Evolutionary conservation across 2,113 vertebrate genomes (phyloP).

Genomic region (Poicephalus meyeri): DNA sequence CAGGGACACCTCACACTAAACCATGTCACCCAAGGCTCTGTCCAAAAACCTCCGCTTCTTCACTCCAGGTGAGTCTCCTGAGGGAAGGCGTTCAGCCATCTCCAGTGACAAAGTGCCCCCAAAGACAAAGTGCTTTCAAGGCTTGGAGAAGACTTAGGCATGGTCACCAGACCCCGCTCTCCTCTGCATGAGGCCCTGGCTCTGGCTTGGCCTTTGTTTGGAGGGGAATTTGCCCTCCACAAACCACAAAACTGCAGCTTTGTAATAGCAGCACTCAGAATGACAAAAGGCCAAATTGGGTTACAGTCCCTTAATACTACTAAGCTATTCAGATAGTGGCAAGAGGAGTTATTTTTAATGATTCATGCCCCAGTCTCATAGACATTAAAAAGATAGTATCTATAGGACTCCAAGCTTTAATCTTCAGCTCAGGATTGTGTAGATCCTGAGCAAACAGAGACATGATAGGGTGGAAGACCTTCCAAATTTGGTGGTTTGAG

Average conservation of each 20-base stretch:
- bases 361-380: not conserved
- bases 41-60: not conserved
- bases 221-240: not conserved
- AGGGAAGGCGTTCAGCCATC: not conserved
- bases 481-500: not conserved
- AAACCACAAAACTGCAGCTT: not conserved
- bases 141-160: fast-evolving
- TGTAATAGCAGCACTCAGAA: not conserved
- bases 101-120: not conserved
- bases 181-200: not conserved
- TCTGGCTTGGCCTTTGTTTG: not conserved
- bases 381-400: not conserved
- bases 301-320: not conserved
- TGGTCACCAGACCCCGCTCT: not conserved
- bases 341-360: slow-evolving; percentile 26
- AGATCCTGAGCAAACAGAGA: not conserved
- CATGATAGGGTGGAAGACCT: not conserved
- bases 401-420: not conserved
- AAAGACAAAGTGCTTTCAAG: fast-evolving
- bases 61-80: not conserved
- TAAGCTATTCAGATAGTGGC: not conserved
- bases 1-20: not conserved
- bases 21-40: not conserved
- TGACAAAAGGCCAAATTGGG: not conserved
- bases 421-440: not conserved